A percentile compares a stretch with the other conserved stretches of the same genome.
Evolutionary conservation across 2,797 vertebrate species (phyloP).

Genomic region (Sebastolobus altivelis): DNA sequence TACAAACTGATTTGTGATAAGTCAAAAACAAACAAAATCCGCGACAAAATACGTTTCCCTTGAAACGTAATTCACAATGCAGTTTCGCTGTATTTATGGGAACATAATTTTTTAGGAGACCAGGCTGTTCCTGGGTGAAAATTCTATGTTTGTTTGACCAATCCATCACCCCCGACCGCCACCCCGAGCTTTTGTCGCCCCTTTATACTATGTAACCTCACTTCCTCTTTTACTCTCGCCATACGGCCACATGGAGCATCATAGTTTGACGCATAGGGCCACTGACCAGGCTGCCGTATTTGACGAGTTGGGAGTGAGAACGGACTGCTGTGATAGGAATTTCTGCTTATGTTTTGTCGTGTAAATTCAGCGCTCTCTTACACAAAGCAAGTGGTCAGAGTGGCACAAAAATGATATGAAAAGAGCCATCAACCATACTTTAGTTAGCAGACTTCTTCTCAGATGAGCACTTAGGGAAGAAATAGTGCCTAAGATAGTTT

Average conservation of each 20-base stretch:
- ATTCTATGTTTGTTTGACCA: not conserved
- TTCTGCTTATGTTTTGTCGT: not conserved
- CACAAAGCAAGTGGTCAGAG: not conserved
- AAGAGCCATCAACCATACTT: conserved; percentile 29
- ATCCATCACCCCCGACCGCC: not conserved
- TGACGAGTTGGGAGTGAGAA: not conserved
- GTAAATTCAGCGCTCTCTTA: not conserved
- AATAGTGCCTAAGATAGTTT: conserved; percentile 41
- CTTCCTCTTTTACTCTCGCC: no score
- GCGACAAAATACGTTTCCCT: not conserved
- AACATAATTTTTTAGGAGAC: not conserved
- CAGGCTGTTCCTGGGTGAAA: not conserved
- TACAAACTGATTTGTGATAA: not conserved
- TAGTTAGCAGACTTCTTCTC: conserved; percentile 16
- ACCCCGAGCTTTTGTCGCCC: fast-evolving
- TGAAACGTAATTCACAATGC: not conserved
- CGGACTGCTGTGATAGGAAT: not conserved
- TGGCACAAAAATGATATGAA: conserved; percentile 8
- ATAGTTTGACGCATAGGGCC: not conserved
- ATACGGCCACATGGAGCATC: no score
- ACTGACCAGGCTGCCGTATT: not conserved
- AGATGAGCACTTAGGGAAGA: conserved; percentile 29
- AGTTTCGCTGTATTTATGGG: not conserved
- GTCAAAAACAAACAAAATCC: no score
- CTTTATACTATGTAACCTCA: no score